Percentiles rank a stretch among this genome's conserved stretches.
phyloP scores from a whole-genome alignment of 2,888 invertebrate genomes.

The Drosophila mimica region DNA sequence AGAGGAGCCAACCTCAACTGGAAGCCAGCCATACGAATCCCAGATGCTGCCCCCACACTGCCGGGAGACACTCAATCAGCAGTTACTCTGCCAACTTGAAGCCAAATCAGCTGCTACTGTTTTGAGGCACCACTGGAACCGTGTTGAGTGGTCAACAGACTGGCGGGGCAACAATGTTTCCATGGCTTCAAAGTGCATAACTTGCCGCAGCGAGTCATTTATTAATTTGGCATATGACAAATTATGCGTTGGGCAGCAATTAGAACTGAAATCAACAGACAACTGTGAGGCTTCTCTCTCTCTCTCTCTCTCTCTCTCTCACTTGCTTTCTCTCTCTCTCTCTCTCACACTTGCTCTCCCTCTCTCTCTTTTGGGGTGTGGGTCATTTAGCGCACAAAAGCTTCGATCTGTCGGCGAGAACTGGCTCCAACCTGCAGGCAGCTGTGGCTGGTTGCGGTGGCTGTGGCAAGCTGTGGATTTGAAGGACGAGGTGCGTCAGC shows the following conservation, averaged over 20 bases:
- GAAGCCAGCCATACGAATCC: neutral
- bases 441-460: neutral
- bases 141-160: conserved; percentile 13
- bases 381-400: conserved; percentile 64
- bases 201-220: conserved; percentile 56
- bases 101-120: conserved; percentile 74
- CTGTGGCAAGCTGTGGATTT: neutral
- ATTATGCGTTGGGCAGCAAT: conserved; percentile 73
- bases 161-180: conserved; percentile 16
- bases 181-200: conserved; percentile 43
- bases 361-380: neutral
- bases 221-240: conserved; percentile 81
- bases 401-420: conserved; percentile 62
- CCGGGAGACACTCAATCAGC: conserved; percentile 64
- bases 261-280: conserved; percentile 64
- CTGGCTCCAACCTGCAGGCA: conserved; percentile 3
- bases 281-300: conserved; percentile 41
- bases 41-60: conserved; percentile 43
- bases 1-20: neutral
- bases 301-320: neutral
- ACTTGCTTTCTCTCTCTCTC: neutral
- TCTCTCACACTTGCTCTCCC: neutral
- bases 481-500: conserved; percentile 66
- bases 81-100: conserved; percentile 63
- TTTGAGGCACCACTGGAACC: conserved; percentile 10